phyloP scores from a whole-genome alignment of 2,888 invertebrate species.

The Heliconius cydno region DNA sequence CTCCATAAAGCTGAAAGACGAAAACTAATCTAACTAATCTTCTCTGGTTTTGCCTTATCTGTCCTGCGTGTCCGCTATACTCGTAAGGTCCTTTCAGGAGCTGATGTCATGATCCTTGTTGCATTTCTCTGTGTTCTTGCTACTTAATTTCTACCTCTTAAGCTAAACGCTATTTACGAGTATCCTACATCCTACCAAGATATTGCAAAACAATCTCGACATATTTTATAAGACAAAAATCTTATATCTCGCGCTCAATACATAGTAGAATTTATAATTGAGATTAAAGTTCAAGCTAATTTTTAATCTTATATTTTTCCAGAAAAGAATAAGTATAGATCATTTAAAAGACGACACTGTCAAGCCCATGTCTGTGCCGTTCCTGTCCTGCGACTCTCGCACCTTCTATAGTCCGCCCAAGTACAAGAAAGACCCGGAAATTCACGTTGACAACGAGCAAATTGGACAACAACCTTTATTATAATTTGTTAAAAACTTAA shows the following conservation, averaged over 20 bases:
- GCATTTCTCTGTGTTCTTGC: too few species aligned
- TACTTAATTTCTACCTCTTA: too few species aligned
- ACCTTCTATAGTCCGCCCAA: conserved; percentile 50
- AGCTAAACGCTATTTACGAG: too few species aligned
- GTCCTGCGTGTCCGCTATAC: too few species aligned
- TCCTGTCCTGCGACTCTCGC: neutral
- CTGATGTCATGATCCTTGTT: too few species aligned
- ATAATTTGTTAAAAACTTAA: conserved; percentile 45
- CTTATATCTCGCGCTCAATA: neutral
- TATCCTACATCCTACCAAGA: too few species aligned
- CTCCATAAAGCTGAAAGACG: neutral
- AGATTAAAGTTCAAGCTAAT: neutral
- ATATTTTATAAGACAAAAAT: too few species aligned
- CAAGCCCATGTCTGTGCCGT: conserved; percentile 4
- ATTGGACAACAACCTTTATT: conserved; percentile 52
- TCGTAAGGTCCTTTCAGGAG: too few species aligned
- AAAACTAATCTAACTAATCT: too few species aligned
- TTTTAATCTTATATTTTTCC: conserved; percentile 10
- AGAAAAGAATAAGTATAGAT: conserved; percentile 36
- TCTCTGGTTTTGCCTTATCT: too few species aligned
- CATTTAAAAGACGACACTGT: neutral
- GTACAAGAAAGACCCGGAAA: conserved; percentile 67
- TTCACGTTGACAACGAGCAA: conserved; percentile 58
- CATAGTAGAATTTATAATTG: neutral
- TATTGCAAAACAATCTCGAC: too few species aligned